phyloP scores from a whole-genome alignment of 2,888 invertebrate species.

The Drosophila yooni region DNA sequence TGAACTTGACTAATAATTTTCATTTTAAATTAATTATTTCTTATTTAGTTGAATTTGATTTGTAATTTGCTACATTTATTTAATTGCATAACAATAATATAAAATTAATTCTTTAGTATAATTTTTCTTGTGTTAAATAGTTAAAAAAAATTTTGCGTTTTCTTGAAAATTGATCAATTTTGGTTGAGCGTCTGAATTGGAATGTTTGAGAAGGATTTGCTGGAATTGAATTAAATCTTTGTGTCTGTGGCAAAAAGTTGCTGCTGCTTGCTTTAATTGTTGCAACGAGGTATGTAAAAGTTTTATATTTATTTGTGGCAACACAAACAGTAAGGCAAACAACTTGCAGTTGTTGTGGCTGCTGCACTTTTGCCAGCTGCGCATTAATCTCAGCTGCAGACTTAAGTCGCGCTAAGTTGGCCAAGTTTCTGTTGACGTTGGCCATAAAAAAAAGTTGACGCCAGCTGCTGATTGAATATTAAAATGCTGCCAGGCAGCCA shows the following conservation, averaged over 20 bases:
- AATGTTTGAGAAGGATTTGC: background rate
- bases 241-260: background rate
- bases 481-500: constrained; percentile 56
- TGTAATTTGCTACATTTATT: background rate
- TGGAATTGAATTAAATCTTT: background rate
- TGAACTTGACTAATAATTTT: background rate
- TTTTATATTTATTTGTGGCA: constrained; percentile 46
- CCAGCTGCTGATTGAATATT: constrained; percentile 78
- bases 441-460: constrained; percentile 57
- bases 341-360: constrained; percentile 19
- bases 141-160: background rate
- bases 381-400: constrained; percentile 63
- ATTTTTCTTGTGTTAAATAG: background rate
- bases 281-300: constrained; percentile 38
- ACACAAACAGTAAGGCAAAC: constrained; percentile 50
- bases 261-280: constrained; percentile 56
- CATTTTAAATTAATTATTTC: background rate
- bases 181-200: background rate
- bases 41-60: background rate
- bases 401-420: constrained; percentile 31
- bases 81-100: background rate
- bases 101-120: background rate
- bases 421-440: constrained; percentile 45
- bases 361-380: constrained; percentile 57
- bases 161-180: background rate